Base-by-base conservation (phyloP, 2,888 invertebrate species). In the Sicus ferrugineus region DNA sequence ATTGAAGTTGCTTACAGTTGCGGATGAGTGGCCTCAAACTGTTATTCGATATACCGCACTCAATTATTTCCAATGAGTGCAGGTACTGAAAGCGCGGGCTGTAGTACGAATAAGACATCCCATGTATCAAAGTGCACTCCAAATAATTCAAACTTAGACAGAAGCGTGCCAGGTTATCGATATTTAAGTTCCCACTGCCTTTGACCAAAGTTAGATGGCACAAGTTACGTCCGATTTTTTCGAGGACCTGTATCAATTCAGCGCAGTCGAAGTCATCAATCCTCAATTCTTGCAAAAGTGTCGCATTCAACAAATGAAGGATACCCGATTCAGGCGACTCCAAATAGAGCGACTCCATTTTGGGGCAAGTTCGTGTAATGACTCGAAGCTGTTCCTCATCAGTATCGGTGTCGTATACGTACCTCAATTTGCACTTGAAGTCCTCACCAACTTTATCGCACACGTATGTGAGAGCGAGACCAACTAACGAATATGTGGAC, bases 401-500 rank as follows among this genome's bases (percentile, higher is more conserved):
- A 0, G 91, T 91, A 72, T 87, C 86, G 0, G 89, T 89, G 75
- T 92, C 91, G 76, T 91, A 91, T 26, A 91, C 78, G 77, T 91
- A 91, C 74, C 89, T 89, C 42, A 92, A 77, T 75, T 90, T 90
- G n/a, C 89, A 89, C 82, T 87, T 88, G 76, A 89, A 89, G 16
- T 87, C 84, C 38, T 87, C 86, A 71, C 89, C 88, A 19, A 87
- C 86, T 72, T 86, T 85, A 26, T 87, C 88, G 74, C 87, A 84
- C 30, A 91, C 85, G 73, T 88, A 86, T 71, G 87, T 86, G 23
- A 92, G 80, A 1, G 91, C 87, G 77, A 88, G 88, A 0, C 91
- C 92, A 48, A 91, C 90, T 80, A 88, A 91, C 0, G 91, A 91
- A 78, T 91, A 92, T 64, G 89, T 89, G 69, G 89, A 89, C 26